Evolutionary conservation across 2,113 vertebrate genomes (phyloP), one percentile per base, ranked within the genome.

Genomic region (Eclectus roratus): DNA sequence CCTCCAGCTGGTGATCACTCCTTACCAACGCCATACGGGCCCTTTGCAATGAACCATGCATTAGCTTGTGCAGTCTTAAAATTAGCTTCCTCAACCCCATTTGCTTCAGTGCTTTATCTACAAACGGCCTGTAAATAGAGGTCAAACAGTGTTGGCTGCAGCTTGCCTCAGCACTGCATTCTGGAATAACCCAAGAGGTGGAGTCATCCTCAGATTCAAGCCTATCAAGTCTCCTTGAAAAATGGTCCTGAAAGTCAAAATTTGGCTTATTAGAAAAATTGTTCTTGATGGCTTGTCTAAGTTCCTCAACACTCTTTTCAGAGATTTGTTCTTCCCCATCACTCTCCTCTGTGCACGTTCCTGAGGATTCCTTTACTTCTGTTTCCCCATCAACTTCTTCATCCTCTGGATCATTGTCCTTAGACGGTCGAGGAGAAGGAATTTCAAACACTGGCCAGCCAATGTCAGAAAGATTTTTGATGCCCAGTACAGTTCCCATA

Each of bases 401-500:
- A 2, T 97, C 98, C 47, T 98, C 98, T 5, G 98, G 98, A 79
- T 99, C 98, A 13, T 97, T 97, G 71, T 98, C 98, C 60, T 97
- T 98, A 69, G 99, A 99, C 20, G 98, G 98, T 31, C 98, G 98
- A 65, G 99, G 99, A 64, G 99, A 99, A 43, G 99, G 98, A 93
- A 99, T 99, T 97, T 99, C 99, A 96, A 99, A 99, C 97, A 99
- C 99, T 60, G 99, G 99, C 99, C 99, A 99, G 98, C 99, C 99
- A 96, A 99, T 99, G 96, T 98, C 98, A 88, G 99, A 99, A 14
- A 99, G 97, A 93, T 99, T 99, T 94, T 98, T 98, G 77, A 99
- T 98, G 96, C 99, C 99, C 97, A 99, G 95, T 88, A 99, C 99
- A 33, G 99, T 99, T 91, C 99, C 99, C 99, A 99, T 99, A 88